phyloP scores from a whole-genome alignment of 2,888 invertebrate genomes.

The Epistrophe grossulariae region DNA sequence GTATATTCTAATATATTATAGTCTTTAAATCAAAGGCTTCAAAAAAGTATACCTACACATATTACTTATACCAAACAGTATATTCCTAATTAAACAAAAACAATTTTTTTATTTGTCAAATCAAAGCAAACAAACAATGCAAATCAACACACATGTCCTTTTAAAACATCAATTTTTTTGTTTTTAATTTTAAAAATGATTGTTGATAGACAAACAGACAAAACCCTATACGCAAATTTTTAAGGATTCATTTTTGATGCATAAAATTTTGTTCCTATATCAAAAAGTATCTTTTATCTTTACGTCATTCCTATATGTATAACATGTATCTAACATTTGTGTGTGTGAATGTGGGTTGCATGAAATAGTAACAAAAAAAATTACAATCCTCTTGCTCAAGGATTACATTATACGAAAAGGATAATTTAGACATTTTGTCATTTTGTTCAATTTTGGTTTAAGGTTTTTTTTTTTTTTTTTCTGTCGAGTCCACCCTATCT shows the following conservation, averaged over 20 bases:
- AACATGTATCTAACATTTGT: neutral
- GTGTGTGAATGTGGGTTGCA: constrained; percentile 33
- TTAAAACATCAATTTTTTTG: constrained; percentile 4
- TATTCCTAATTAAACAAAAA: constrained; percentile 58
- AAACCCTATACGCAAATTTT: neutral
- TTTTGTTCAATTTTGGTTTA: constrained; percentile 57
- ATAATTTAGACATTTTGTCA: constrained; percentile 73
- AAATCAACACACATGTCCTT: constrained; percentile 67
- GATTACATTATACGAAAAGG: constrained; percentile 40
- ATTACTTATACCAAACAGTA: neutral
- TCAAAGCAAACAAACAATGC: constrained; percentile 61
- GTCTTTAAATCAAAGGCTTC: neutral
- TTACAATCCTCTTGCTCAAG: constrained; percentile 16
- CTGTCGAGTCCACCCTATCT: constrained; percentile 31
- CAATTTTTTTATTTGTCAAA: constrained; percentile 38
- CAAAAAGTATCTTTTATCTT: constrained; percentile 31
- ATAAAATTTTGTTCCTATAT: constrained; percentile 7
- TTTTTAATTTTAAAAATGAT: constrained; percentile 29
- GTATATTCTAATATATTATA: neutral
- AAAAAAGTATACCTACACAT: neutral
- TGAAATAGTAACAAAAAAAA: constrained; percentile 21
- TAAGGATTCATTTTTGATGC: constrained; percentile 17
- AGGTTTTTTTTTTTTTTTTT: constrained; percentile 8
- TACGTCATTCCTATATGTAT: neutral
- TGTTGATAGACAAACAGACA: constrained; percentile 53